Conservation (phyloP, 2,113 vertebrate genomes). For the Cyprinus carpio region DNA sequence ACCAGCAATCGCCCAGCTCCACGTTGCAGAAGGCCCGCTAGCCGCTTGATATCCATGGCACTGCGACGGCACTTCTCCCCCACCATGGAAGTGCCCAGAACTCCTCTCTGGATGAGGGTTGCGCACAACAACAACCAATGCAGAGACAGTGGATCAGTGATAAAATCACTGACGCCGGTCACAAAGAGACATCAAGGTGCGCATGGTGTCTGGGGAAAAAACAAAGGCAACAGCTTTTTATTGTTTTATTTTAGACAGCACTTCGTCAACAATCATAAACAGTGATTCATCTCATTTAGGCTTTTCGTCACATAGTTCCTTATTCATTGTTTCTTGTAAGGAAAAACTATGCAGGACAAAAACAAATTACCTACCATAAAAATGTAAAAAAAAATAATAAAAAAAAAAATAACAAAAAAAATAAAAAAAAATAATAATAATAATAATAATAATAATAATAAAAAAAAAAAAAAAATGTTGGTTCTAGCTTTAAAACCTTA, state of each 20-base stretch:
- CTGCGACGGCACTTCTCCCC: conserved; percentile 89
- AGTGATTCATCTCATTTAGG: background rate
- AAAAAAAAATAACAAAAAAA: too few relatives aligned
- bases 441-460: too few relatives aligned
- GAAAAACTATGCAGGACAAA: too few relatives aligned
- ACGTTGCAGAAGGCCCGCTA: conserved; percentile 89
- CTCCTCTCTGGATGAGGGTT: conserved; percentile 34
- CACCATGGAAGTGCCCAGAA: conserved; percentile 76
- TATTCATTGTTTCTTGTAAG: too few relatives aligned
- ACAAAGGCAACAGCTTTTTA: background rate
- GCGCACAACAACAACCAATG: conserved; percentile 31
- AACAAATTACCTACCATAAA: too few relatives aligned
- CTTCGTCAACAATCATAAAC: background rate
- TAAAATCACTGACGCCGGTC: conserved; percentile 53
- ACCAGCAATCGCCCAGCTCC: conserved; percentile 87
- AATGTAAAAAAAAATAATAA: too few relatives aligned
- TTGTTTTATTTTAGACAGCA: background rate
- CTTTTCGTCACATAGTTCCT: background rate
- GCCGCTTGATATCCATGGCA: conserved; percentile 90
- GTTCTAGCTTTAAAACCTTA: too few relatives aligned
- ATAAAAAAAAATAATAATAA: too few relatives aligned
- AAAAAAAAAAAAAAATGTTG: too few relatives aligned
- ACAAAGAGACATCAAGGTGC: conserved; percentile 56
- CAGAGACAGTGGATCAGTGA: conserved; percentile 29
- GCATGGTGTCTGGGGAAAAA: conserved; percentile 70